Base-by-base conservation (phyloP, 2,888 invertebrate species). In the Graphium colonna region DNA sequence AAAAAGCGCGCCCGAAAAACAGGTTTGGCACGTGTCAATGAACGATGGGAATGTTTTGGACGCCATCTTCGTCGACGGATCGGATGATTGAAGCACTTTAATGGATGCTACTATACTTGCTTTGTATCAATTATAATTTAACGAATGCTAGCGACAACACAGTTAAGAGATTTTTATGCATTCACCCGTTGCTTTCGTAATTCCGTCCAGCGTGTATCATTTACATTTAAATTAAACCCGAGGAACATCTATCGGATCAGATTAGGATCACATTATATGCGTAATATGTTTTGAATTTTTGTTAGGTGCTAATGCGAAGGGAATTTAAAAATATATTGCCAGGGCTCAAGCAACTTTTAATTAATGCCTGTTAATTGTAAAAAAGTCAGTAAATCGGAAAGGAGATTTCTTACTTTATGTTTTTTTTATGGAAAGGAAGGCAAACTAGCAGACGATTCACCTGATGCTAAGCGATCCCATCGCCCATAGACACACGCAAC, bases 1-100 rank as follows among this genome's bases (percentile, higher is more conserved):
- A 82, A 83, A 87, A 87, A 87, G 82, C 83, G 79, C 65, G 80
- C 78, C 79, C 75, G 73, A 77, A 80, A 48, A 89, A 88, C 87
- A 70, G 86, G 89, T 88, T 88, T 77, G 77, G 88, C 89, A 84
- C 89, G 89, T 87, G 89, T 89, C 89, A 88, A 88, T 82, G 89
- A 86, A 88, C 88, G 88, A 73, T 71, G 77, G 82, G 82, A 80
- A 84, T 79, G 84, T 82, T 85, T 87, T 79, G 86, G 78, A 81
- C 79, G 79, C 79, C 75, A 73, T 74, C 70, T 63, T 67, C 68
- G 46, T 75, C 70, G 80, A 71, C 75, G 68, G 75, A 73, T 75
- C 77, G 67, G 77, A 83, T 84, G 82, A 85, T 86, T 84, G 82
- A 83, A 83, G 77, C 71, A 64, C 74, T 82, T 80, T 83, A 79